These are phyloP conservation scores for Alentia gelatinosa DNA, from an alignment of 2,888 invertebrate genomes.

Conservation along the genomic window DNA sequence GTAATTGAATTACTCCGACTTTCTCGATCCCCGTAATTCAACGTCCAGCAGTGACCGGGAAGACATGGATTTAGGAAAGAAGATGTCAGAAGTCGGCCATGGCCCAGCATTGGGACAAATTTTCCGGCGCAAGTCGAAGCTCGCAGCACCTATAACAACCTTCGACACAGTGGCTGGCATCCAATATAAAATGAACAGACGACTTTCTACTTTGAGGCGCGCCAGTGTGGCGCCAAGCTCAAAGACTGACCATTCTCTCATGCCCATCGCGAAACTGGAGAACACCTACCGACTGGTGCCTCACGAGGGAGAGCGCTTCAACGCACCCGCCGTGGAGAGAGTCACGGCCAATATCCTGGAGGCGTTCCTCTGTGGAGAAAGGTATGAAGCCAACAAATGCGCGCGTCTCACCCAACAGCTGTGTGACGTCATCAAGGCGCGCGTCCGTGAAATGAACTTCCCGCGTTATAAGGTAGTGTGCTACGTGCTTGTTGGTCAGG, in stretches of 20 bases:
- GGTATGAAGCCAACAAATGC: conserved; percentile 72
- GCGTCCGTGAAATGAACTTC: conserved; percentile 74
- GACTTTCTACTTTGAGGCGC: conserved; percentile 7
- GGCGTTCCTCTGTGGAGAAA: conserved; percentile 72
- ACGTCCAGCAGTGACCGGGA: no score
- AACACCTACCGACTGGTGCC: conserved; percentile 46
- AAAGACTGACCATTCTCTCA: conserved; percentile 24
- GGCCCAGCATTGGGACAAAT: neutral
- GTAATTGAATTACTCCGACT: no score
- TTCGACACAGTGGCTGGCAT: conserved; percentile 17
- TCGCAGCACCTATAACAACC: neutral
- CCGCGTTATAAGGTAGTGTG: conserved; percentile 75
- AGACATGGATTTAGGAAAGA: neutral
- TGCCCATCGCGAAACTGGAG: neutral
- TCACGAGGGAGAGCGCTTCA: conserved; percentile 68
- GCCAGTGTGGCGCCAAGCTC: conserved; percentile 31
- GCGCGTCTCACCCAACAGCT: conserved; percentile 71
- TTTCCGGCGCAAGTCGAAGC: neutral
- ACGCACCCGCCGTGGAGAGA: conserved; percentile 67
- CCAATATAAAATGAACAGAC: conserved; percentile 41
- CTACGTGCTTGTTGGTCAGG: conserved; percentile 74
- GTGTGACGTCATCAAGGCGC: conserved; percentile 73
- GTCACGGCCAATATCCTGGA: conserved; percentile 70
- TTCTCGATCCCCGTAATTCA: no score
- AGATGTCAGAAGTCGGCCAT: neutral